Base-by-base conservation (phyloP, 2,888 invertebrate genomes). In the Drosophila prostipennis region DNA sequence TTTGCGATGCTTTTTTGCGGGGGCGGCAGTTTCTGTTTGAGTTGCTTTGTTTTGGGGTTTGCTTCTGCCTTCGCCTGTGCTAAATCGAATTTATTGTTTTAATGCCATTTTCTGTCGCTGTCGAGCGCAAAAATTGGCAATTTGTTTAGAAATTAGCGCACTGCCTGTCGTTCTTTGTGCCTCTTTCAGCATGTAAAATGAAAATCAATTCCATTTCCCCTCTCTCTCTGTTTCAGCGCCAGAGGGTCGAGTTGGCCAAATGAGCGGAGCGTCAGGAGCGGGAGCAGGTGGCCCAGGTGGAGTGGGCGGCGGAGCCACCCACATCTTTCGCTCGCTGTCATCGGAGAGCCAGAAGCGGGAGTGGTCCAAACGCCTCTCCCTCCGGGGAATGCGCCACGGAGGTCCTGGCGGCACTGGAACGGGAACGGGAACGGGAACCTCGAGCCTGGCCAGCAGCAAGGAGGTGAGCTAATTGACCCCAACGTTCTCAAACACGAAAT, bases 361-460 rank as follows among this genome's bases (percentile, higher is more conserved):
- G 85, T 96, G 96, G 96, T 95, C 94, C 91, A 94, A 95, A 92
- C 93, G 96, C 75, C 93, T 96, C 76, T 96, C 96, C 76, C 93
- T 96, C 54, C 93, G 96, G 73, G 95, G 95, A 82, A 94, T 95
- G 87, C 94, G 95, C 67, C 94, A 95, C 46, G 90, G 88, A 29
- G 94, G 93, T 32, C 71, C 72, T 2, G 74, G 61, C 4, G 51
- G 68, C 64, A 93, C 93, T 77, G 63, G 48, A 2, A 42, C 57
- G 0, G 73, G 93, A 93, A 91, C 94, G 4, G 76, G 93, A 93
- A 43, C 14, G 10, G 76, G 93, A 93, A 91, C 94, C 93, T 87
- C 57, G 3, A 68, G 93, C 93, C 91, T 94, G 93, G 87, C 92
- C 92, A 92, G 74, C 60, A 77, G 70, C 72, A 91, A 89, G 82